Evolutionary conservation across 2,888 invertebrate species (phyloP).

Genomic region (Watsonalla binaria): DNA sequence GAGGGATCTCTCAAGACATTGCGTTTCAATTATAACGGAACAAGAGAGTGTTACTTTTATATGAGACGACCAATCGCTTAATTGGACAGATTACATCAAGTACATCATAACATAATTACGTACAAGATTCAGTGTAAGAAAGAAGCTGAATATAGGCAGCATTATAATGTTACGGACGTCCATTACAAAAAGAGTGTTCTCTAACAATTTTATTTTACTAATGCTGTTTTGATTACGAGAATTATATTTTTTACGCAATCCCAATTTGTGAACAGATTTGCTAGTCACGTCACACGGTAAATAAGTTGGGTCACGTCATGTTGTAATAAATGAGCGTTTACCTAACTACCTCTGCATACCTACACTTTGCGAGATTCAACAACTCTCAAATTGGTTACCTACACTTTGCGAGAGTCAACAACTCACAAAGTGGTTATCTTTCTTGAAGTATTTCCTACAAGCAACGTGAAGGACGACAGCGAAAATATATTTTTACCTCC

Average conservation of each 20-base stretch:
- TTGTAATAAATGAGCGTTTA: slow-evolving; percentile 45
- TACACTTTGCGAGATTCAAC: slow-evolving; percentile 29
- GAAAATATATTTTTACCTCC: neutral
- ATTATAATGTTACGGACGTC: slow-evolving; percentile 34
- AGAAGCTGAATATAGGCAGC: slow-evolving; percentile 44
- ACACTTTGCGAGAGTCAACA: slow-evolving; percentile 29
- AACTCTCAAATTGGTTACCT: slow-evolving; percentile 24
- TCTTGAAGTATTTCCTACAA: slow-evolving; percentile 26
- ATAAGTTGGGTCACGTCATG: slow-evolving; percentile 26
- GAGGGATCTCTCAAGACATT: no score
- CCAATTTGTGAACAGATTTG: slow-evolving; percentile 32
- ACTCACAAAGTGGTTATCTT: slow-evolving; percentile 23
- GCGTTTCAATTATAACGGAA: neutral
- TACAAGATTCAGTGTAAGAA: slow-evolving; percentile 22
- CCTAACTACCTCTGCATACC: slow-evolving; percentile 24
- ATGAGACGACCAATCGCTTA: neutral
- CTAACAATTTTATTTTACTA: slow-evolving; percentile 49
- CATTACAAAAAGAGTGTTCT: slow-evolving; percentile 34
- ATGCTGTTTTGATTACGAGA: slow-evolving; percentile 69
- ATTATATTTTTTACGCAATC: slow-evolving; percentile 57
- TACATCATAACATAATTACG: slow-evolving; percentile 11
- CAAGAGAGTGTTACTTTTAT: neutral
- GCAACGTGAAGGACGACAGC: slow-evolving; percentile 2
- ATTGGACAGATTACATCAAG: slow-evolving; percentile 18
- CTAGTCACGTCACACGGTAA: slow-evolving; percentile 42